Percentiles rank a stretch among this genome's conserved stretches.
Evolutionary conservation across 2,113 vertebrate genomes (phyloP).

Genomic region (Lepus europaeus): DNA sequence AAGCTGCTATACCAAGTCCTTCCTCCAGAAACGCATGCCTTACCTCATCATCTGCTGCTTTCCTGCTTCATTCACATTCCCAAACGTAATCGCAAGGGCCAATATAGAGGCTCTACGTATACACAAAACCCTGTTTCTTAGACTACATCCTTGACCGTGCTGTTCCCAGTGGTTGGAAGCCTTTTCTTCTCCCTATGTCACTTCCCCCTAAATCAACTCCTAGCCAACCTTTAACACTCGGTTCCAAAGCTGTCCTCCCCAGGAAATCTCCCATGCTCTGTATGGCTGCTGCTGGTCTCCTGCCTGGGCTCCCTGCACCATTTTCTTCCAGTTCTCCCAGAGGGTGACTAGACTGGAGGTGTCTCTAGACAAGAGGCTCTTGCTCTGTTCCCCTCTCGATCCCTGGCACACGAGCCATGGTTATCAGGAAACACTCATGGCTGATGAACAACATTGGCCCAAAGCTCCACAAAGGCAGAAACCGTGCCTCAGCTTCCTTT

Average conservation of each 20-base stretch:
- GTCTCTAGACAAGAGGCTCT: neutral
- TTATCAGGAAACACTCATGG: neutral
- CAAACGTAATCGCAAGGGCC: neutral
- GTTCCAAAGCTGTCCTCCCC: neutral
- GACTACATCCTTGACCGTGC: fast-evolving
- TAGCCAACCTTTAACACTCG: neutral
- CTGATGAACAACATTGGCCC: neutral
- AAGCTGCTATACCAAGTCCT: neutral
- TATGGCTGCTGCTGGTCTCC: neutral
- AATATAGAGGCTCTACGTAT: neutral
- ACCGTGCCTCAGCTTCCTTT: neutral
- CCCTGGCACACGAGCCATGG: neutral
- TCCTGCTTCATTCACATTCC: neutral
- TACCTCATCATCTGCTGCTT: neutral
- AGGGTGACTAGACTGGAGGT: neutral
- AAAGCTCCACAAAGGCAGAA: neutral
- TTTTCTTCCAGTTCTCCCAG: neutral
- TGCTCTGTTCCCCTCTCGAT: neutral
- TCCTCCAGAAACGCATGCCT: neutral
- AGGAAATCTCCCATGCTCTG: neutral
- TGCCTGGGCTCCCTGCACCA: neutral
- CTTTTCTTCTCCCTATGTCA: neutral
- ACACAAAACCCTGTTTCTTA: neutral
- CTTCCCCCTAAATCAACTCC: neutral
- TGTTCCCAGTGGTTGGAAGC: neutral